phyloP scores from a whole-genome alignment of 64 coral and sea anemone genomes.

The Exaiptasia diaphana region DNA sequence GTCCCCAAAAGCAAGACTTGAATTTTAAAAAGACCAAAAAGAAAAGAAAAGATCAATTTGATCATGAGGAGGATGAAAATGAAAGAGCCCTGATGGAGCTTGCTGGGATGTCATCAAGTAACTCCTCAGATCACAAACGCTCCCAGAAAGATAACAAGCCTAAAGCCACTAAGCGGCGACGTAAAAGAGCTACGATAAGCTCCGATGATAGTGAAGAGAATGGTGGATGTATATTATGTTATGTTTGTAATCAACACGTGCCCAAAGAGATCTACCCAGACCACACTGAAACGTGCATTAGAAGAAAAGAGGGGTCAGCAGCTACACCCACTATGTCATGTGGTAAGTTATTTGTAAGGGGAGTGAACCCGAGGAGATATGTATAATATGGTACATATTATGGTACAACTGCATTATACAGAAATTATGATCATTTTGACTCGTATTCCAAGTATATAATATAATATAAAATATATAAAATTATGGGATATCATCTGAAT shows the following conservation, averaged over 20 bases:
- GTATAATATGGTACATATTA: no score
- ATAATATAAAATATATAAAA: no score
- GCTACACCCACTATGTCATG: no score
- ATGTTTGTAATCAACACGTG: not conserved
- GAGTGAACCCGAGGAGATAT: no score
- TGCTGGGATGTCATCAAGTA: not conserved
- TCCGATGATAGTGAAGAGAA: slow-evolving; percentile 1
- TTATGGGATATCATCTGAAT: no score
- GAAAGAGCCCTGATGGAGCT: not conserved
- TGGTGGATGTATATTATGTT: not conserved
- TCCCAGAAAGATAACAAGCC: not conserved
- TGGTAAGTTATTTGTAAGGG: no score
- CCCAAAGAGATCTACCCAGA: not conserved
- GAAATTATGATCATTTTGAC: no score
- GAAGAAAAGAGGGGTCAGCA: not conserved
- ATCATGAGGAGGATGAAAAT: not conserved
- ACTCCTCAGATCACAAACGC: no score
- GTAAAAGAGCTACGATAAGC: not conserved
- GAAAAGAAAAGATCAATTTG: not conserved
- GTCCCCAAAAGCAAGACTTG: not conserved
- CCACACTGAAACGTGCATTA: not conserved
- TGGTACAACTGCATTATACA: no score
- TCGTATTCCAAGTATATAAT: no score
- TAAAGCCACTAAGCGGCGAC: not conserved
- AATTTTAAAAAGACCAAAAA: not conserved